phyloP scores from a whole-genome alignment of 2,888 invertebrate species.

The Stenoptilia bipunctidactyla region DNA sequence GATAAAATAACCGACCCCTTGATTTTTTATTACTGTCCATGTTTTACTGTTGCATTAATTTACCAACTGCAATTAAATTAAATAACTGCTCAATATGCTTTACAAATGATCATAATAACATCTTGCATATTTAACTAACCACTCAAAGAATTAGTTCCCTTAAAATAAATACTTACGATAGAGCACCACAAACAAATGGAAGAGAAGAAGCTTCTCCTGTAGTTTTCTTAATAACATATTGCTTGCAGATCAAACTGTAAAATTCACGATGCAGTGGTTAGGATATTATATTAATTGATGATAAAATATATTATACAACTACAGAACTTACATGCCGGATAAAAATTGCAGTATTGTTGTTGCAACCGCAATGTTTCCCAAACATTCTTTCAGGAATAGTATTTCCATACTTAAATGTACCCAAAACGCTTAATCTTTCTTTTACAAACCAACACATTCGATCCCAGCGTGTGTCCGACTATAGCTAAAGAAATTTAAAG shows the following conservation, averaged over 20 bases:
- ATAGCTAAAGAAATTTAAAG: neutral
- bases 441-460: too few species aligned
- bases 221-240: slow-evolving; percentile 79
- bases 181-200: slow-evolving; percentile 82
- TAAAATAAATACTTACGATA: slow-evolving; percentile 72
- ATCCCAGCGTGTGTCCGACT: too few species aligned
- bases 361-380: slow-evolving; percentile 73
- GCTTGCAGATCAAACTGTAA: slow-evolving; percentile 81
- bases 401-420: neutral
- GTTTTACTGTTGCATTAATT: too few species aligned
- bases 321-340: slow-evolving; percentile 82
- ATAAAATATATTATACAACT: slow-evolving; percentile 6
- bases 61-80: too few species aligned
- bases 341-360: slow-evolving; percentile 87
- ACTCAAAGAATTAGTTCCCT: too few species aligned
- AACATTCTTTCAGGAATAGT: slow-evolving; percentile 1
- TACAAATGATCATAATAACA: too few species aligned
- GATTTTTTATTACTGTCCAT: too few species aligned
- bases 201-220: slow-evolving; percentile 83
- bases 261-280: too few species aligned
- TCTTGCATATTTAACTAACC: too few species aligned
- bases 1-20: too few species aligned
- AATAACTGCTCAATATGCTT: too few species aligned
- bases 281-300: too few species aligned
- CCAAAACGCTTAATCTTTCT: neutral